Base-by-base conservation (phyloP, 2,113 vertebrate species). In the Sialia sialis region DNA sequence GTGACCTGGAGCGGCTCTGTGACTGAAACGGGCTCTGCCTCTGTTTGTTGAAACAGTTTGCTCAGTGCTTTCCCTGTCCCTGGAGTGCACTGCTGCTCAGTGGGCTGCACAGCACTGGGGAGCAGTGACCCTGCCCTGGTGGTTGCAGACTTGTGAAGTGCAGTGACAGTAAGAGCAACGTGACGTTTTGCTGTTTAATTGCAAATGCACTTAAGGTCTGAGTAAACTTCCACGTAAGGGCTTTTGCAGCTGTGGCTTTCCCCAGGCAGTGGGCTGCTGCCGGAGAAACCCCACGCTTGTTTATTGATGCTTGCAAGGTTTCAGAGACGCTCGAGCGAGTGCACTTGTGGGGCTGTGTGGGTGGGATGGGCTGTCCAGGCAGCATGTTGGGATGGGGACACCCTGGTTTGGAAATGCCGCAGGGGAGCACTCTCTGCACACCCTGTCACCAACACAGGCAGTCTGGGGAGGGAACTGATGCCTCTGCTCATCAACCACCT, bases 181-280 rank as follows among this genome's bases (percentile, higher is more conserved):
- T 49, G 72, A 69, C 2, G 1, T 68, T 83, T 69, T 83, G 39
- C 73, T 81, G 43, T 84, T 80, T 91, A 56, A 54, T n/a, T 83
- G 41, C 56, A 77, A 72, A 60, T 48, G 82, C 79, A 67, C 87
- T 91, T 90, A 56, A 84, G 52, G 59, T 64, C 92, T 91, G 79
- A 67, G 72, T 95, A 90, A 86, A 95, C 82, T 29, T 91, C 55
- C 25, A 73, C 0, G 4, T 66, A 76, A 93, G 70, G 87, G 46
- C 74, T 95, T 84, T 75, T 64, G 67, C 78, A 62, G 62, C 67
- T 83, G 84, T 70, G 85, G 84, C 93, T 96, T 95, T 89, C 89
- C 75, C 84, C 0, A 0, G 46, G 63, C 87, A 80, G 87, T 69
- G 82, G 70, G 67, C 64, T 74, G 78, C 82, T 94, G 94, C 72